A percentile compares a stretch with the other conserved stretches of the same genome.
Evolutionary conservation across 2,113 vertebrate species (phyloP).

Genomic region (Otocyon megalotis): DNA sequence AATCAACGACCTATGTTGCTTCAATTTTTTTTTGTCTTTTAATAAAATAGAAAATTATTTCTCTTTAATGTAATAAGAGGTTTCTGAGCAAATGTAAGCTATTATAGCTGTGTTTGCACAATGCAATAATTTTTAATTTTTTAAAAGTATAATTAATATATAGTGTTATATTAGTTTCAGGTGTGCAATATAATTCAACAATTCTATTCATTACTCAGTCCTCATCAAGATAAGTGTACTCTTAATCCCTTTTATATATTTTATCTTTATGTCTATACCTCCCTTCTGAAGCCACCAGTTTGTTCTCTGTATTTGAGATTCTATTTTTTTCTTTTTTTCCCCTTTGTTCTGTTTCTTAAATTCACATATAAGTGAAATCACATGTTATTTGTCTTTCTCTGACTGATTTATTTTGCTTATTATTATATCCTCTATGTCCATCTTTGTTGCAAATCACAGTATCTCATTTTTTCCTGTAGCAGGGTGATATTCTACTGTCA

Average conservation of each 20-base stretch:
- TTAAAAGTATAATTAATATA: neutral
- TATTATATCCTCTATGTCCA: neutral
- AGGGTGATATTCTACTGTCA: neutral
- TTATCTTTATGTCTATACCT: neutral
- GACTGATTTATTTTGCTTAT: neutral
- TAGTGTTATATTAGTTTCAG: neutral
- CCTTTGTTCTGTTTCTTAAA: neutral
- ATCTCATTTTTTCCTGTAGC: neutral
- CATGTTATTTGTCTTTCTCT: neutral
- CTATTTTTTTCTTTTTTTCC: neutral
- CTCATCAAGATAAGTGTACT: neutral
- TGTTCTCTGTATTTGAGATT: neutral
- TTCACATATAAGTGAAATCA: neutral
- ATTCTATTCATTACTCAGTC: neutral
- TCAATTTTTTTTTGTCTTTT: neutral
- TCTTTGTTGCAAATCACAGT: neutral
- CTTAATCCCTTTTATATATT: neutral
- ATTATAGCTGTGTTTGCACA: neutral
- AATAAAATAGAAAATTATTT: neutral
- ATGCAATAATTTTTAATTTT: neutral
- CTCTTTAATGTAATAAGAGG: neutral
- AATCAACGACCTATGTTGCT: neutral
- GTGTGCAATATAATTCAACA: neutral
- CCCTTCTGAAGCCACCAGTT: neutral
- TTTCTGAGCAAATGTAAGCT: neutral